A percentile compares a stretch with the other conserved stretches of the same genome.
Evolutionary conservation across 2,797 vertebrate species (phyloP).

Genomic region (Notoglanidium macrostoma): DNA sequence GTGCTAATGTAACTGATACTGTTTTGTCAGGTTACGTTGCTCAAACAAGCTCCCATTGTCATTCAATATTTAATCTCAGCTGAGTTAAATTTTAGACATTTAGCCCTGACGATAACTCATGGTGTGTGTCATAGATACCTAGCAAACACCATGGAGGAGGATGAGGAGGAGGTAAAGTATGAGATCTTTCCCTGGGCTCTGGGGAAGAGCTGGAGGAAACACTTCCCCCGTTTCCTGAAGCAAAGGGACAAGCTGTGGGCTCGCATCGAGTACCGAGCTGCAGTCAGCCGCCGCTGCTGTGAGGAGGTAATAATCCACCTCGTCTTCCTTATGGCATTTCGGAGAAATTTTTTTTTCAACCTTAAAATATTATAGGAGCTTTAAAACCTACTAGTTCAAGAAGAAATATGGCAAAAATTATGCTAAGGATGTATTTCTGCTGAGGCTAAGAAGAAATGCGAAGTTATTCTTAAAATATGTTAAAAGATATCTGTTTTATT

Average conservation of each 20-base stretch:
- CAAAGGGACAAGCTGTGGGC: slow-evolving; percentile 90
- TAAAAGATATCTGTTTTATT: neutral
- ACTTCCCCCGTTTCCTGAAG: slow-evolving; percentile 86
- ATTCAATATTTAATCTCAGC: neutral
- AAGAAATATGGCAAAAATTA: neutral
- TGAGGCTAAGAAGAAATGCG: neutral
- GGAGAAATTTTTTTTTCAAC: neutral
- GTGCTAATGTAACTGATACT: no score
- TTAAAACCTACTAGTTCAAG: neutral
- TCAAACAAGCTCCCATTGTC: no score
- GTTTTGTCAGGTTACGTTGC: no score
- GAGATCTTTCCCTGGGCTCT: slow-evolving; percentile 97
- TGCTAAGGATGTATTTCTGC: neutral
- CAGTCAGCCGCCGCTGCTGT: slow-evolving; percentile 92
- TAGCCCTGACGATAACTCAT: neutral
- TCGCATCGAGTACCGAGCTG: slow-evolving; percentile 88
- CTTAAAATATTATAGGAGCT: neutral
- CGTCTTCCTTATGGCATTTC: neutral
- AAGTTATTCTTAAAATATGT: neutral
- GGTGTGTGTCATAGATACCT: slow-evolving; percentile 80
- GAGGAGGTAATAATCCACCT: slow-evolving; percentile 83
- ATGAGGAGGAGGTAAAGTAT: slow-evolving; percentile 90
- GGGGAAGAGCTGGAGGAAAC: slow-evolving; percentile 89
- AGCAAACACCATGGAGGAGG: slow-evolving; percentile 97
- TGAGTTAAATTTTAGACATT: neutral